Base-by-base conservation (phyloP, 2,113 vertebrate species). In the Xenopus borealis region DNA sequence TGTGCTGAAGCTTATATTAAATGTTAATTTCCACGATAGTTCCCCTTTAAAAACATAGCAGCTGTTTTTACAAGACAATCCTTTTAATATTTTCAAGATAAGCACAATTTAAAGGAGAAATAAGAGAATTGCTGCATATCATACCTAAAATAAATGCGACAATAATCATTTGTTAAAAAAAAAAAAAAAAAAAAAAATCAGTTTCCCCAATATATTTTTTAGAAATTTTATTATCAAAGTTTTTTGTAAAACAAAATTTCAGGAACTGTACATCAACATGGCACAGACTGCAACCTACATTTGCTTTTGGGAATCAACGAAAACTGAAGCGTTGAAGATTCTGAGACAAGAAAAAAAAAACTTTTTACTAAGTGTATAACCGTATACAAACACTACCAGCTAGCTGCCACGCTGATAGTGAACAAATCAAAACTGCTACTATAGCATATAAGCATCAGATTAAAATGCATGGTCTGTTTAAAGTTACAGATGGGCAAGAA, bases 141-240 rank as follows among this genome's bases (percentile, higher is more conserved):
- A 2, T 9, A 6, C 33, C 33, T 40, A 6, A 40, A 40, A 40
- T 3, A 40, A 1, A 40, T 6, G 7, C 7, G 33, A 1, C 33
- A 40, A 40, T 40, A 6, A 40, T 40, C 8, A 6, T 40, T 40
- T 40, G 33, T 40, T 40, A 50, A 2, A 5, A 2, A 27, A 2
- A 27, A 12, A 50, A 50, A 50, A 50, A 50, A 5, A 2, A 27
- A 2, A 27, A 12, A 50, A 50, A 50, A 50, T 10, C 33, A 50
- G 11, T 50, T 13, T 50, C 3, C 47, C 2, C 53, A 55, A 55
- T n/a, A 27, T 27, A 27, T 27, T 55, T 55, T 55, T 55, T 16
- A 55, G 7, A 79, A 88, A 86, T 94, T 97, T 96, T 95, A 95
- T 96, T 97, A 94, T 92, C 93, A 95, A 96, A 91, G 94, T 89